Conservation (phyloP, 2,113 vertebrate species). For the Clinocottus analis region DNA sequence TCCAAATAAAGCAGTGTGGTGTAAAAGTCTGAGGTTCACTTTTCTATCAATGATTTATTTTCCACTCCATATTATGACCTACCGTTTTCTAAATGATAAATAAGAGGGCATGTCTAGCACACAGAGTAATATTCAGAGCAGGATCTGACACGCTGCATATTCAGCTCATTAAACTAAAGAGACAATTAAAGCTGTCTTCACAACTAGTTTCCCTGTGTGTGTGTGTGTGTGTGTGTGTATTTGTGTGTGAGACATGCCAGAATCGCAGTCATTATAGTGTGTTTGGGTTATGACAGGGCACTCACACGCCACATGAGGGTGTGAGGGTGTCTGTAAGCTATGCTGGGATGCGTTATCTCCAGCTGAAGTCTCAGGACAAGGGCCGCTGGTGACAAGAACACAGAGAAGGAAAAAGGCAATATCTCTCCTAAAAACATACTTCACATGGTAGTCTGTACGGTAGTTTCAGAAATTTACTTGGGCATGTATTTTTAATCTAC, state of each 20-base stretch:
- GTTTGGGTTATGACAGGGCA: constrained; percentile 82
- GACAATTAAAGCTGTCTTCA: constrained; percentile 26
- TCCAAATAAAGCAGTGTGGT: not conserved
- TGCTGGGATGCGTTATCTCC: constrained; percentile 77
- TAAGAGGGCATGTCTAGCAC: not conserved
- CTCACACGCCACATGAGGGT: constrained; percentile 78
- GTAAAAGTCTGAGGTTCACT: constrained; percentile 16
- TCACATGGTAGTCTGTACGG: not conserved
- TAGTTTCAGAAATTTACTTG: not conserved
- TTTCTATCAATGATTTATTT: constrained; percentile 62
- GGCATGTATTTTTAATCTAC: not conserved
- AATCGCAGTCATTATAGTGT: constrained; percentile 65
- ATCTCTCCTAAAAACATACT: not conserved
- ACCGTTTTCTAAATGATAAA: constrained; percentile 1
- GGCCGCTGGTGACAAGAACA: constrained; percentile 43
- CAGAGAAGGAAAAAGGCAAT: constrained; percentile 16
- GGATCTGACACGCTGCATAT: constrained; percentile 12
- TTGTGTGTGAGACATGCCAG: constrained; percentile 2
- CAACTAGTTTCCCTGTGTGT: constrained; percentile 12
- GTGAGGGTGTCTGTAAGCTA: constrained; percentile 71
- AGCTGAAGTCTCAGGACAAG: constrained; percentile 52
- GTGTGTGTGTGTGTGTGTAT: constrained; percentile 36
- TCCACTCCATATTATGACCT: not conserved
- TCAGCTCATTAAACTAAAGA: constrained; percentile 31
- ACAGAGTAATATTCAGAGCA: not conserved